Percentiles rank a stretch among this genome's conserved stretches.
These are phyloP conservation scores for Hypomecis punctinalis DNA, from an alignment of 2,888 invertebrate genomes.

Conservation along the genomic window DNA sequence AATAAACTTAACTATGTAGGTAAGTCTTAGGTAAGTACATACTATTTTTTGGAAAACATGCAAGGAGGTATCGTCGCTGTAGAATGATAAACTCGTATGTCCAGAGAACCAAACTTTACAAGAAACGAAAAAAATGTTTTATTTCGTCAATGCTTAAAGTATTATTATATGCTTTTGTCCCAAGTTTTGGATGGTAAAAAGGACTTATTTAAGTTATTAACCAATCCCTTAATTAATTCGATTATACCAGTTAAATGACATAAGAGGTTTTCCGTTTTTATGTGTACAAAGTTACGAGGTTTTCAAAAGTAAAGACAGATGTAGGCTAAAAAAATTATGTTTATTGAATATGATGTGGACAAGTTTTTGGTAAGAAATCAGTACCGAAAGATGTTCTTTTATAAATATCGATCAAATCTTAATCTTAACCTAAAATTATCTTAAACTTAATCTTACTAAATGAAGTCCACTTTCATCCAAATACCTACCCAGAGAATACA, in stretches of 20 bases:
- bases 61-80: constrained; percentile 2
- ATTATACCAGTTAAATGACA: neutral
- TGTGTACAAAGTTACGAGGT: constrained; percentile 6
- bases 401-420: no score
- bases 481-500: no score
- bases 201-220: constrained; percentile 19
- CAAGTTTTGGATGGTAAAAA: constrained; percentile 22
- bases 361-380: no score
- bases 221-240: constrained; percentile 6
- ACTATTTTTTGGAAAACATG: no score
- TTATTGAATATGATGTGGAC: no score
- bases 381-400: no score
- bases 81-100: constrained; percentile 16
- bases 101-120: constrained; percentile 21
- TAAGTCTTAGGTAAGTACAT: no score
- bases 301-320: constrained; percentile 20
- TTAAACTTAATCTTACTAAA: no score
- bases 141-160: constrained; percentile 17
- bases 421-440: no score
- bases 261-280: neutral
- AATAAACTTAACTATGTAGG: no score
- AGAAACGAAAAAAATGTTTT: constrained; percentile 15
- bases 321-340: neutral
- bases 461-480: no score
- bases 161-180: constrained; percentile 16